These are phyloP conservation scores for Blastomussa wellsi DNA, from an alignment of 92 coral and sea anemone genomes.

Conservation along the genomic window DNA sequence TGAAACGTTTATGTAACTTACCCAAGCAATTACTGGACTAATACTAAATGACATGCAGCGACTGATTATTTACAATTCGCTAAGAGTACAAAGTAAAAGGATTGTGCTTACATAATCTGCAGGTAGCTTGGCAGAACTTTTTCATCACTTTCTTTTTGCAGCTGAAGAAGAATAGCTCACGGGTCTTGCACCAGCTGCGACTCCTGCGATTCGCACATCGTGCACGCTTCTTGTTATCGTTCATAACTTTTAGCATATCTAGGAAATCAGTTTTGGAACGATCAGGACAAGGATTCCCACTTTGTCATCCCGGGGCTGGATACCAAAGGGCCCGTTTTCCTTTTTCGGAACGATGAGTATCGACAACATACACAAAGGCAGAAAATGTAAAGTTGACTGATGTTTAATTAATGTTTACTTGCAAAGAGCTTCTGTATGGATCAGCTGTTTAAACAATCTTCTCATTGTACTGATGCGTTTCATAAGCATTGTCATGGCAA, in stretches of 20 bases:
- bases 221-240: conserved; percentile 1
- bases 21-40: background rate
- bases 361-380: background rate
- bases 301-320: too few species aligned
- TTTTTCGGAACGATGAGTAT: too few species aligned
- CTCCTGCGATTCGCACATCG: conserved; percentile 4
- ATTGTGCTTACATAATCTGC: background rate
- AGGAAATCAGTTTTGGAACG: background rate
- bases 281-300: background rate
- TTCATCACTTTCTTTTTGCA: background rate
- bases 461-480: background rate
- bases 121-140: conserved; percentile 20
- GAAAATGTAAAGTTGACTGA: background rate
- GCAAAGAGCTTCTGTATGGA: background rate
- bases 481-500: background rate
- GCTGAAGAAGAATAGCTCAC: background rate
- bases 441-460: background rate
- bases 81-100: background rate
- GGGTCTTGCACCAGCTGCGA: background rate
- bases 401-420: background rate
- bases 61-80: background rate
- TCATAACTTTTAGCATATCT: conserved; percentile 18
- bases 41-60: too few species aligned
- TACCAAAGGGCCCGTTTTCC: too few species aligned
- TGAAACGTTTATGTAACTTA: background rate